Evolutionary conservation across 1,140 invertebrate species (phyloP).

Genomic region (Drosophila leontia): DNA sequence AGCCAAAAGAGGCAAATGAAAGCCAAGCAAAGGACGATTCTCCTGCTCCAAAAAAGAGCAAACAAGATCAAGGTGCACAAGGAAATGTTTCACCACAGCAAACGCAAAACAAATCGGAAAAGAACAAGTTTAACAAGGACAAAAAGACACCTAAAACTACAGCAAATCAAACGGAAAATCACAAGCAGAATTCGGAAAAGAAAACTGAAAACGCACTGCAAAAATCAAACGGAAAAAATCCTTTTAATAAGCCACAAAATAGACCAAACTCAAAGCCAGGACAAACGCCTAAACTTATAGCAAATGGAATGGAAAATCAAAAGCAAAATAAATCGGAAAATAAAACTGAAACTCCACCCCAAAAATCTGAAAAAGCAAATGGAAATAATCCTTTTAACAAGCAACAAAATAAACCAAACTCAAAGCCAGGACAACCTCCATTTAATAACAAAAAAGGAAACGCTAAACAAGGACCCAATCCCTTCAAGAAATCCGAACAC

Average conservation of each 20-base stretch:
- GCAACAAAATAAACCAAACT: neutral
- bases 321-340: neutral
- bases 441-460: conserved; percentile 8
- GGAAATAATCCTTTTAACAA: conserved; percentile 54
- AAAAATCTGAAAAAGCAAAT: neutral
- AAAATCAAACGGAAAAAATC: conserved; percentile 34
- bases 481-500: conserved; percentile 50
- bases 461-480: conserved; percentile 35
- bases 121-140: conserved; percentile 9
- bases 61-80: neutral
- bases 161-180: neutral
- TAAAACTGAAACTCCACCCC: neutral
- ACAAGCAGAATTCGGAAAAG: neutral
- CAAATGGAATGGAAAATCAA: neutral
- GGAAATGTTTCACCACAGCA: neutral
- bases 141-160: conserved; percentile 12
- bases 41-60: neutral
- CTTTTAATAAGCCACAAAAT: conserved; percentile 36
- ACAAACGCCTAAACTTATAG: neutral
- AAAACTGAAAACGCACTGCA: neutral
- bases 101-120: conserved; percentile 1
- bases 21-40: neutral
- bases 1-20: neutral
- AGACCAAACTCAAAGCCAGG: no score
- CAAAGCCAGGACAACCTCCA: neutral